Percentiles rank a stretch among this genome's conserved stretches.
Evolutionary conservation across 2,113 vertebrate genomes (phyloP).

Genomic region (pig (Sus scrofa)): DNA sequence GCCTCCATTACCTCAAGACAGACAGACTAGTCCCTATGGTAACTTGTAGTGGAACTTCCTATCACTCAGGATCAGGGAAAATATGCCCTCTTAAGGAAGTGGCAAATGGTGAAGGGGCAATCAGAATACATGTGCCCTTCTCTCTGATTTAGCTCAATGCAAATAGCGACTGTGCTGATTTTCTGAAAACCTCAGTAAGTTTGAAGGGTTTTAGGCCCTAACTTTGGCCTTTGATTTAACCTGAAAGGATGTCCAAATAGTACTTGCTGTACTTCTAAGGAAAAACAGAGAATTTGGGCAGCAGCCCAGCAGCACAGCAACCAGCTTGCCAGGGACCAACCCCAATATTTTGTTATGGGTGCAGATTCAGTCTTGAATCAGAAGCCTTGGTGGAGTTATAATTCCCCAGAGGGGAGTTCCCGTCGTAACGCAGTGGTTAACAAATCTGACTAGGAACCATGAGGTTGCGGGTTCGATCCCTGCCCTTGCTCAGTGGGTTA

Average conservation of each 20-base stretch:
- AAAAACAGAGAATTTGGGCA: background rate
- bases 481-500: no score
- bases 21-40: background rate
- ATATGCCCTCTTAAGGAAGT: background rate
- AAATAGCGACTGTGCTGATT: background rate
- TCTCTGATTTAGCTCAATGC: background rate
- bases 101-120: background rate
- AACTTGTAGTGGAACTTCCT: background rate
- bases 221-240: background rate
- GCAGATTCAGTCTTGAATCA: background rate
- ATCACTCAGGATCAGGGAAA: background rate
- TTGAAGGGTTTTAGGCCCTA: background rate
- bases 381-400: rapidly evolving
- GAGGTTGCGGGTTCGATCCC: no score
- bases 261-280: background rate
- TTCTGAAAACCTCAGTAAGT: background rate
- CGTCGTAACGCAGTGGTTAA: no score
- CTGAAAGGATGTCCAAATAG: background rate
- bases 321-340: background rate
- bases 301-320: background rate
- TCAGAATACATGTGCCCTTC: background rate
- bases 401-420: background rate
- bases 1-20: background rate
- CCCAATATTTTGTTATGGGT: background rate
- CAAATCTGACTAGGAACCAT: no score